Evolutionary conservation across 2,797 vertebrate species (phyloP).

Genomic region (Karalla daura): DNA sequence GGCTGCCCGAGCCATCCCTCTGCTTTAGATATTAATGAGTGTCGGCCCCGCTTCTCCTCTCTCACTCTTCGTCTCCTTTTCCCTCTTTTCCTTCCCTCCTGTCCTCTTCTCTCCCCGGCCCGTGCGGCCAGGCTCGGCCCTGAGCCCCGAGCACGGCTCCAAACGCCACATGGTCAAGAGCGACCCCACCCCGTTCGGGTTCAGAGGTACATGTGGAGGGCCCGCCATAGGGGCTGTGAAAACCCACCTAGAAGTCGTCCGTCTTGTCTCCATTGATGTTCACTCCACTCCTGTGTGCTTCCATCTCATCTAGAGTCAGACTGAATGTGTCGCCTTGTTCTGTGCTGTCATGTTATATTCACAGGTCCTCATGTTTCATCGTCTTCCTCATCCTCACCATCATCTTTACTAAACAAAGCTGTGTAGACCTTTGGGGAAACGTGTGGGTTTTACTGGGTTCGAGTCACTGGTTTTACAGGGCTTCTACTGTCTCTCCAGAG

Average conservation of each 20-base stretch:
- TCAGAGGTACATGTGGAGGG: slow-evolving; percentile 85
- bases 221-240: neutral
- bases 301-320: too few relatives aligned
- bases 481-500: slow-evolving; percentile 65
- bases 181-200: slow-evolving; percentile 92
- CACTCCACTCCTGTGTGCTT: neutral
- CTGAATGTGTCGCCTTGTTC: too few relatives aligned
- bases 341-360: too few relatives aligned
- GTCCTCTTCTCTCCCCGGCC: neutral
- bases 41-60: slow-evolving; percentile 1
- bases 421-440: too few relatives aligned
- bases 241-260: slow-evolving; percentile 2
- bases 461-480: slow-evolving; percentile 41
- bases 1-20: neutral
- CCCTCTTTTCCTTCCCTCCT: slow-evolving; percentile 1
- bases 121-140: slow-evolving; percentile 84
- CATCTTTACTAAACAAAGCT: too few relatives aligned
- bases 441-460: too few relatives aligned
- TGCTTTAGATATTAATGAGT: neutral
- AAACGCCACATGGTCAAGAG: slow-evolving; percentile 94
- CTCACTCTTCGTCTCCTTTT: slow-evolving; percentile 14
- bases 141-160: slow-evolving; percentile 91
- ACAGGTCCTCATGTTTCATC: too few relatives aligned
- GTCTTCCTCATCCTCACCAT: too few relatives aligned
- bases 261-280: neutral